Evolutionary conservation across 2,888 invertebrate genomes (phyloP).

Genomic region (Aproaerema taeniolella): DNA sequence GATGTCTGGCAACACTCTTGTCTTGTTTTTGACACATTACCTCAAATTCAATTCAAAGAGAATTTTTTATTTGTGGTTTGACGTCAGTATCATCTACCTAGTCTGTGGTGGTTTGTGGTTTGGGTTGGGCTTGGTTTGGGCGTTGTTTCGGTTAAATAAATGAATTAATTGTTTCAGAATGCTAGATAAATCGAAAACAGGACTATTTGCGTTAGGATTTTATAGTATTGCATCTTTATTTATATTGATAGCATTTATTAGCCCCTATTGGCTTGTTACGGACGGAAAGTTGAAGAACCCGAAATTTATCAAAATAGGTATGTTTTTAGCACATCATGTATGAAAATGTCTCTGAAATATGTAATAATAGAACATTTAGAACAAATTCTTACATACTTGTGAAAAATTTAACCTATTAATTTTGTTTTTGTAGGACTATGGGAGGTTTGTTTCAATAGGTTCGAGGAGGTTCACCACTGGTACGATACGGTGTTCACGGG

Average conservation of each 20-base stretch:
- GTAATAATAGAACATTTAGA: no score
- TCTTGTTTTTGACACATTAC: no score
- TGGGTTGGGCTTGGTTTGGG: neutral
- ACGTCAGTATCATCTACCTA: no score
- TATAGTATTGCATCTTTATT: slow-evolving; percentile 82
- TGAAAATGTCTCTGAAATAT: no score
- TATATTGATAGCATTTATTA: slow-evolving; percentile 88
- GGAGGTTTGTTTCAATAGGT: slow-evolving; percentile 95
- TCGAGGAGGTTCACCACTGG: slow-evolving; percentile 89
- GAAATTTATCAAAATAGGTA: slow-evolving; percentile 89
- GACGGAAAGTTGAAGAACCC: slow-evolving; percentile 86
- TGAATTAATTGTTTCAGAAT: no score
- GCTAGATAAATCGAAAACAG: slow-evolving; percentile 81
- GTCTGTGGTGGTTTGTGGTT: no score
- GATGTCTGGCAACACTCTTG: no score
- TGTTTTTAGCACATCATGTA: slow-evolving; percentile 28
- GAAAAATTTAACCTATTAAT: neutral
- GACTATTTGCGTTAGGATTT: slow-evolving; percentile 80
- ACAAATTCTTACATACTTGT: no score
- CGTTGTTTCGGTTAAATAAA: slow-evolving; percentile 7
- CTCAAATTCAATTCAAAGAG: no score
- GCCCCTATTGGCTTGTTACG: slow-evolving; percentile 92
- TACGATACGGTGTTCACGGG: slow-evolving; percentile 91
- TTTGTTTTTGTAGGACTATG: slow-evolving; percentile 84
- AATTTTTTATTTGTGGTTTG: no score